Conservation (phyloP, 2,888 invertebrate genomes). For the Hymenopus coronatus region DNA sequence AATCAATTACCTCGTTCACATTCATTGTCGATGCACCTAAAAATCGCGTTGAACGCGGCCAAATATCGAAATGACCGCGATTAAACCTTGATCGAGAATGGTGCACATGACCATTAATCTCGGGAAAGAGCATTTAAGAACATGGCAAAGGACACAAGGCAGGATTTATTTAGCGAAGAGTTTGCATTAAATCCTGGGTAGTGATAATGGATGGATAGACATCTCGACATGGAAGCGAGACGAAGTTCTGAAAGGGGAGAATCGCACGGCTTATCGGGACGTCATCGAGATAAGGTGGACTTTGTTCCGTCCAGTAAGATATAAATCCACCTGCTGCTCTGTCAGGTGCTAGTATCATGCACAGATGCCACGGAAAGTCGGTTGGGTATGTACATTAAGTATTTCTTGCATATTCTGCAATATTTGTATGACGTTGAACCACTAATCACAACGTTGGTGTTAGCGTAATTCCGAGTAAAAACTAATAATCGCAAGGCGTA, state of each 20-base stretch:
- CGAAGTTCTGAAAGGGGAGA: not conserved
- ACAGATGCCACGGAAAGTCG: not conserved
- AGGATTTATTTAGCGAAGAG: too few relatives aligned
- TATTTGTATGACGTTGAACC: not conserved
- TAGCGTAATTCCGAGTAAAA: not conserved
- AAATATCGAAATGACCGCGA: too few relatives aligned
- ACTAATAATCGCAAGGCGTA: too few relatives aligned
- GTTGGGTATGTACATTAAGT: not conserved
- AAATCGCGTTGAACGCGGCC: too few relatives aligned
- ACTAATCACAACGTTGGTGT: not conserved
- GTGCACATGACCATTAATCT: too few relatives aligned
- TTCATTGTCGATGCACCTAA: too few relatives aligned
- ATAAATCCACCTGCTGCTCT: constrained; percentile 7
- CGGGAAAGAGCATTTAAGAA: too few relatives aligned
- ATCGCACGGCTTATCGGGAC: not conserved
- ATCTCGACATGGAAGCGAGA: not conserved
- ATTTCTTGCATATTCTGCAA: not conserved
- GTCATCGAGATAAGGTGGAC: not conserved
- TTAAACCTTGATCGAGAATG: too few relatives aligned
- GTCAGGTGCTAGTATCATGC: not conserved
- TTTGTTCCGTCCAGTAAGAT: not conserved
- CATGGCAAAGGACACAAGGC: too few relatives aligned
- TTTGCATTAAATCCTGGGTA: too few relatives aligned
- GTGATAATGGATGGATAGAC: not conserved
- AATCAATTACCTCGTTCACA: too few relatives aligned